Evolutionary conservation across 2,888 invertebrate genomes (phyloP), one percentile per base, ranked within the genome.

Genomic region (Kryphioiulus occultus): DNA sequence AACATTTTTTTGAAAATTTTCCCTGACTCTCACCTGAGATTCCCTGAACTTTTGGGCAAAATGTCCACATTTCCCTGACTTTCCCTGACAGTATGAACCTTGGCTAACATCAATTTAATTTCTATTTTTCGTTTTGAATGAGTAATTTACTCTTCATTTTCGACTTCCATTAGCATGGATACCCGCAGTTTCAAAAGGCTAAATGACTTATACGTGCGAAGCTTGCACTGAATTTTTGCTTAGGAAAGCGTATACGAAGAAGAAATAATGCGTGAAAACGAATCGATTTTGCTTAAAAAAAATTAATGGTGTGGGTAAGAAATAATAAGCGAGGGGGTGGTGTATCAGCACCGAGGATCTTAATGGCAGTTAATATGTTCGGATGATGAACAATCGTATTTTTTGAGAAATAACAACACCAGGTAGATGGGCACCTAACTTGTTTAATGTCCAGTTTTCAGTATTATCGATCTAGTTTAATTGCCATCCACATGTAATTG

Each of bases 321-420:
- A 68, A 68, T 68, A 68, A 68, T 68, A 68, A 68, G n/a, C 68
- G 68, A 68, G 26, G n/a, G 68, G 68, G 68, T 68, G 26, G 68
- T 26, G 68, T 68, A 68, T 68, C 68, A 68, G 17, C 53, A 59
- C 68, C 10, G 26, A 68, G 26, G 68, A 68, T 68, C 68, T 68
- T 68, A 68, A 68, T 68, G 68, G 22, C 68, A 0, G 26, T 68
- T 68, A 68, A 59, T 59, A 68, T 26, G 68, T 12, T 68, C 68
- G 26, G 26, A 68, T 26, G 68, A 68, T 68, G 26, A 68, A 26
- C n/a, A n/a, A n/a, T n/a, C n/a, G 15, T 12, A 68, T n/a, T 26
- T 68, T 26, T 12, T 4, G 47, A 47, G 17, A 47, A 47, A 47
- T 47, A 68, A 68, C 26, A 47, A 68, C n/a, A 68, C 10, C 3